Evolutionary conservation across 2,797 vertebrate species (phyloP).

Genomic region (Oryzias sinensis): DNA sequence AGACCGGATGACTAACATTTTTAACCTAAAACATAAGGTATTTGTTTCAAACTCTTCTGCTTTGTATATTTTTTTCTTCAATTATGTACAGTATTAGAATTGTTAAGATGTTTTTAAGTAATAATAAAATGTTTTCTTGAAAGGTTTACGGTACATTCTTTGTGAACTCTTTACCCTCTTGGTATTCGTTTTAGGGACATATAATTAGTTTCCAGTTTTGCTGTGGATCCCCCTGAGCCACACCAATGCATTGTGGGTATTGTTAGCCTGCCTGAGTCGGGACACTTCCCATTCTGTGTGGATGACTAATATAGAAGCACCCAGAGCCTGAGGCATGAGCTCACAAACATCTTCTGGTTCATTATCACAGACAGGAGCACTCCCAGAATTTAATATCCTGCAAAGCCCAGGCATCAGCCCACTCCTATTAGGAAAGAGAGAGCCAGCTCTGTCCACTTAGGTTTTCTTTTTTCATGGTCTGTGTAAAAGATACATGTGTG

Average conservation of each 20-base stretch:
- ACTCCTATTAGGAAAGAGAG: conserved; percentile 33
- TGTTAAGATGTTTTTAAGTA: too few relatives aligned
- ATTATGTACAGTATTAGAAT: too few relatives aligned
- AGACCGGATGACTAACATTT: too few relatives aligned
- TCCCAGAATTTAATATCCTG: conserved; percentile 32
- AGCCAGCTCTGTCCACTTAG: conserved; percentile 41
- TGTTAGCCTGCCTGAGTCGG: conserved; percentile 32
- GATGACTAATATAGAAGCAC: conserved; percentile 59
- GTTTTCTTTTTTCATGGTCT: conserved; percentile 20
- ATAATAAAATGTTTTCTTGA: too few relatives aligned
- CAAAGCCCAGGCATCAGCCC: conserved; percentile 37
- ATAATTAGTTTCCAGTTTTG: too few relatives aligned
- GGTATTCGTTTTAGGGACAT: too few relatives aligned
- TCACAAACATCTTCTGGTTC: conserved; percentile 58
- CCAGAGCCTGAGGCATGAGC: conserved; percentile 49
- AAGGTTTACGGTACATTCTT: too few relatives aligned
- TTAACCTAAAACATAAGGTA: too few relatives aligned
- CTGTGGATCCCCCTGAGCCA: neutral
- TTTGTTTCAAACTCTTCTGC: too few relatives aligned
- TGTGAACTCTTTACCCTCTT: too few relatives aligned
- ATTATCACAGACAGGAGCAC: conserved; percentile 42
- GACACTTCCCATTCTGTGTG: conserved; percentile 44
- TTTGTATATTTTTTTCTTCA: too few relatives aligned
- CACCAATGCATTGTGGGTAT: conserved; percentile 13
- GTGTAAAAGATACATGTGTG: conserved; percentile 21